Base-by-base conservation (phyloP, 2,888 invertebrate species). In the Melipona bicolor region DNA sequence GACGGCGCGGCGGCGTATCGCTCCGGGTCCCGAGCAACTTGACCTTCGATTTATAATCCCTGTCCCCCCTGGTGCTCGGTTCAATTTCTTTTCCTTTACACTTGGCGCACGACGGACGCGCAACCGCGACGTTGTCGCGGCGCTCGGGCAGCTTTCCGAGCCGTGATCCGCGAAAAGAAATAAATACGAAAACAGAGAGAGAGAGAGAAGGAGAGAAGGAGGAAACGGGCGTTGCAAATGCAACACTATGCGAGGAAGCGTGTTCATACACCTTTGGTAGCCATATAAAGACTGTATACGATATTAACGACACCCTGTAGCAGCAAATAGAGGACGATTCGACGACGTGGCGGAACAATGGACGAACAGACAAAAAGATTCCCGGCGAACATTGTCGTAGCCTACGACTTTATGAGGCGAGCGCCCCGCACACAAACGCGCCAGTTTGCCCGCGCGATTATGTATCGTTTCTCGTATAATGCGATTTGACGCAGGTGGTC, bases 401-500 rank as follows among this genome's bases (percentile, higher is more conserved):
- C 88, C 88, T 89, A 89, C 88, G 91, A 89, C 91, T 91, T 91
- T 90, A 91, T 90, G 89, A 91, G 88, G 76, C 88, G 70, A 64
- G 79, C n/a, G 15, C 56, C 13, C 56, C 5, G 82, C 77, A 78
- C 85, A 79, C 85, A 75, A 82, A 69, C 87, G 81, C 86, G 87
- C 86, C 87, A 84, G 81, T 84, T 79, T 85, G 76, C 81, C 77
- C 78, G 73, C 78, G 78, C 88, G 91, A 91, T 91, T 89, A 90
- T 89, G 90, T 89, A 90, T 91, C 91, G 89, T 88, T 90, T 74
- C 88, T 87, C 88, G 90, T 86, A 90, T 90, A 91, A 91, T 91
- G 86, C 85, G 86, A 88, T 87, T 89, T 91, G 89, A 90, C 87
- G 91, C 91, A 90, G 90, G 90, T 90, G 91, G 90, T 90, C 90